A percentile compares a stretch with the other conserved stretches of the same genome.
phyloP scores from a whole-genome alignment of 2,888 invertebrate genomes.

The Yponomeuta cagnagella region DNA sequence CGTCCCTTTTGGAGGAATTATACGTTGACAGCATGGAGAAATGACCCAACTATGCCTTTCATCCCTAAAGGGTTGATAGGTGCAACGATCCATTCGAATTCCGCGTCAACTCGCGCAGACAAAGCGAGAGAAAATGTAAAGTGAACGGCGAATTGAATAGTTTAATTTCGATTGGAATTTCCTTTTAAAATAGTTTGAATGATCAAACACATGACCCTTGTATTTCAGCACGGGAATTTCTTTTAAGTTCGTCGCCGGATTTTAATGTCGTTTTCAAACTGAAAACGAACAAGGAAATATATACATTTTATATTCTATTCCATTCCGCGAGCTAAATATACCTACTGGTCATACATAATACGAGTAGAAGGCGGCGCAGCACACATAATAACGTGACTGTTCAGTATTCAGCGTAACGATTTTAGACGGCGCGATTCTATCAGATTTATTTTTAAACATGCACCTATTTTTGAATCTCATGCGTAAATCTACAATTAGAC shows the following conservation, averaged over 20 bases:
- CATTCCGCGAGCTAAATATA: background rate
- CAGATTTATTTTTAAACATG: background rate
- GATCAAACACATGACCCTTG: background rate
- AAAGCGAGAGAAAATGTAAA: background rate
- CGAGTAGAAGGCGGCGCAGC: background rate
- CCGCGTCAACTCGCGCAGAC: background rate
- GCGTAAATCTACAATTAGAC: background rate
- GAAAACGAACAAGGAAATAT: background rate
- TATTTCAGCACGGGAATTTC: background rate
- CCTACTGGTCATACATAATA: background rate
- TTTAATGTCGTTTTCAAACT: background rate
- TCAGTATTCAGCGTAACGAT: background rate
- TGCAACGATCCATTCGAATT: background rate
- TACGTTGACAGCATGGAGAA: too few species aligned
- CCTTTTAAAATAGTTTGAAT: slow-evolving; percentile 3
- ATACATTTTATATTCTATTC: background rate
- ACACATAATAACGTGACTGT: background rate
- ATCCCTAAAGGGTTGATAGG: background rate
- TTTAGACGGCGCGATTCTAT: background rate
- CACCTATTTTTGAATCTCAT: background rate
- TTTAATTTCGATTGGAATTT: background rate
- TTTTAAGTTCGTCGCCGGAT: background rate
- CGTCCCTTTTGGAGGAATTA: too few species aligned
- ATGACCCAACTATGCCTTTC: background rate
- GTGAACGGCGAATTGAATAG: background rate